These are phyloP conservation scores for Euplexia lucipara DNA, from an alignment of 2,888 invertebrate species.

Conservation along the genomic window DNA sequence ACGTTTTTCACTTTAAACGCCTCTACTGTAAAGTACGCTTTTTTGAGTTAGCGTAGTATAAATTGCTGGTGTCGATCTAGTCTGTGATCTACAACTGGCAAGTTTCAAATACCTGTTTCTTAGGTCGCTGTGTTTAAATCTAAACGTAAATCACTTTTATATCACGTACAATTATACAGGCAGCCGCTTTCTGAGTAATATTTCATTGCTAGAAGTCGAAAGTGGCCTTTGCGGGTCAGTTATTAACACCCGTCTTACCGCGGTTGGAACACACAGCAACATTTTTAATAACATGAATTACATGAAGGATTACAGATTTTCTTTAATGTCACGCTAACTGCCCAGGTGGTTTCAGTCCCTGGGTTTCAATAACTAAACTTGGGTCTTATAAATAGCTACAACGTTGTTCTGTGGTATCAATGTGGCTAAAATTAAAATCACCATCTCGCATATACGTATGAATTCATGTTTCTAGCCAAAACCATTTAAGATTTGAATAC, in stretches of 20 bases:
- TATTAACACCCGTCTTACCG: constrained; percentile 37
- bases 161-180: constrained; percentile 66
- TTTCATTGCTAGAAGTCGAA: constrained; percentile 65
- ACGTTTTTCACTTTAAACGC: no score
- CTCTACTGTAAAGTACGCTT: no score
- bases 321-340: constrained; percentile 19
- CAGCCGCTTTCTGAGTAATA: constrained; percentile 67
- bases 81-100: constrained; percentile 57
- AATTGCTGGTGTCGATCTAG: no score
- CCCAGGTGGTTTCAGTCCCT: neutral
- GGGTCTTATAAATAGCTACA: neutral
- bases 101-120: constrained; percentile 64
- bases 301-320: constrained; percentile 52
- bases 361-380: constrained; percentile 5
- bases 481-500: constrained; percentile 18
- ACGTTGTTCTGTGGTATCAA: neutral
- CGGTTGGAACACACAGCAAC: constrained; percentile 2
- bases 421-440: neutral
- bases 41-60: no score
- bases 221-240: constrained; percentile 52
- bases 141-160: constrained; percentile 71
- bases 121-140: constrained; percentile 65
- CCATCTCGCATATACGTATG: neutral
- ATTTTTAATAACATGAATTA: constrained; percentile 30
- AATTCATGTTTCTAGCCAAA: neutral